Base-by-base conservation (phyloP, 1,140 invertebrate genomes). In the Oryzaephilus surinamensis region DNA sequence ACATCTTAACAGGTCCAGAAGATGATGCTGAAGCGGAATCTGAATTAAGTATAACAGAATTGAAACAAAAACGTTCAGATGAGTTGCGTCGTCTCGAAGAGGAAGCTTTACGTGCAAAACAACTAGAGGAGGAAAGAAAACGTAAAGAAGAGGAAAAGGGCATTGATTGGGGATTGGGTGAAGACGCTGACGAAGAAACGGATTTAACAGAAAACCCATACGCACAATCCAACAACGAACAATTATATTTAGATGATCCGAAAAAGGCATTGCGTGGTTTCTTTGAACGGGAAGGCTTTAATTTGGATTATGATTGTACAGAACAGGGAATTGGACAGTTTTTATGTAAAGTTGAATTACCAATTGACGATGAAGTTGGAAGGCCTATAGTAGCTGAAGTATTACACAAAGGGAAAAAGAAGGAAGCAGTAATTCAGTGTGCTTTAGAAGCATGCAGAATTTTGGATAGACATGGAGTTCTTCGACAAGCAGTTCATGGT, bases 261-360 rank as follows among this genome's bases (percentile, higher is more conserved):
- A 97, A 97, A 62, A 95, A 94, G 63, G 90, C 90, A 2, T 61
- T 99, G 4, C 67, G 87, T 48, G 87, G 89, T 0, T 98, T 90
- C 73, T 97, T 94, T 64, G 94, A 97, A 62, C 69, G 93, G 41
- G 94, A 98, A 69, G 95, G 93, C 0, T 71, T 79, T 20, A 79
- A 84, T 39, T 67, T 96, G 15, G 79, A 80, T 34, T 95, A 94
- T 58, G 73, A 88, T 48, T 81, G 82, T 17, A 77, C 84, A 42
- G 88, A 94, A 57, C 77, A 81, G 52, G 82, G 80, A 6, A 66
- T 74, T 20, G 84, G 83, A 3, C 82, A 87, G 51, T 93, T 87
- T 66, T 50, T 74, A 8, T 88, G 44, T 50, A 73, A 75, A 36
- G 73, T 77, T 0, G 71, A 73, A 52, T 46, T 79, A 27, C 94